These are phyloP conservation scores for Scaptodrosophila lebanonensis DNA, from an alignment of 1,140 invertebrate genomes.

Conservation along the genomic window DNA sequence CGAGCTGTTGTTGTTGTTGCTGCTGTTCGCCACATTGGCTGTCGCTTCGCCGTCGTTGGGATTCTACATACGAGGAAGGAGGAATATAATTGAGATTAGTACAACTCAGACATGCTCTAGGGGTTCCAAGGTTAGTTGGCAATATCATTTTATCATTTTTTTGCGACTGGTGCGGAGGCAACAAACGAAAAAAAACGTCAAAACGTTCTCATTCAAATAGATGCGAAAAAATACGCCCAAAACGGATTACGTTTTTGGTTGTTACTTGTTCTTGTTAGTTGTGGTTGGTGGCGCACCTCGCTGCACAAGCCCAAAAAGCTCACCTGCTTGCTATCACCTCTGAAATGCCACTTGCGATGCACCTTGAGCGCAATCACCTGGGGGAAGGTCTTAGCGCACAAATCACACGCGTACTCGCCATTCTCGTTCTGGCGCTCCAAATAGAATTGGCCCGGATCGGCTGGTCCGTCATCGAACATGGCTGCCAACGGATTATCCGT, in stretches of 20 bases:
- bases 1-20: slow-evolving; percentile 44
- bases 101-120: too few species aligned
- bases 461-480: slow-evolving; percentile 74
- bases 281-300: slow-evolving; percentile 46
- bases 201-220: too few species aligned
- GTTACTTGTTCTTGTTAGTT: neutral
- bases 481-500: slow-evolving; percentile 72
- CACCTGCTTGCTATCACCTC: slow-evolving; percentile 78
- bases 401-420: slow-evolving; percentile 75
- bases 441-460: slow-evolving; percentile 71
- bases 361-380: slow-evolving; percentile 77
- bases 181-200: slow-evolving; percentile 32
- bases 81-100: slow-evolving; percentile 23
- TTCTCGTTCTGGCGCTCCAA: slow-evolving; percentile 72
- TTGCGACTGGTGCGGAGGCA: slow-evolving; percentile 77
- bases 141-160: slow-evolving; percentile 57
- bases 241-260: slow-evolving; percentile 13
- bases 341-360: slow-evolving; percentile 78
- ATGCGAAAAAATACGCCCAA: neutral
- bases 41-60: slow-evolving; percentile 70
- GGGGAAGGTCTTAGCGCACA: slow-evolving; percentile 75
- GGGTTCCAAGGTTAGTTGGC: slow-evolving; percentile 7
- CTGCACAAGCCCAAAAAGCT: slow-evolving; percentile 77
- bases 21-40: slow-evolving; percentile 53
- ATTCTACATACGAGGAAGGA: slow-evolving; percentile 40